phyloP scores from a whole-genome alignment of 2,113 vertebrate species.

The Gorilla gorilla region DNA sequence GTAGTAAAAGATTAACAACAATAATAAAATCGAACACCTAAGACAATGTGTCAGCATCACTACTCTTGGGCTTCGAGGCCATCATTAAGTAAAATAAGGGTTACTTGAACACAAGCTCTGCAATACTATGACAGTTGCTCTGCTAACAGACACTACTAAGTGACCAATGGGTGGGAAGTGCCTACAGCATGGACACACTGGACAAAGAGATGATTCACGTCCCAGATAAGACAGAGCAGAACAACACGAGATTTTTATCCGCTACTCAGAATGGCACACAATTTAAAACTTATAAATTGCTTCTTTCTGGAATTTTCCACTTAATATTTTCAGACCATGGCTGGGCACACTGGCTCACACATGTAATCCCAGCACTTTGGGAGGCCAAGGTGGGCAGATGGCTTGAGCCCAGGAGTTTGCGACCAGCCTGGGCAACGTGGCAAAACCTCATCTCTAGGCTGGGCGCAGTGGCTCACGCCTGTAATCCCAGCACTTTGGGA shows the following conservation, averaged over 20 bases:
- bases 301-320: neutral
- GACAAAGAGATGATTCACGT: neutral
- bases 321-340: neutral
- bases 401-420: no score
- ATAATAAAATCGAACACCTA: neutral
- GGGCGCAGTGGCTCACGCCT: no score
- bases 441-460: no score
- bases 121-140: neutral
- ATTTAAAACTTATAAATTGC: neutral
- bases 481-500: no score
- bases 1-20: neutral
- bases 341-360: no score
- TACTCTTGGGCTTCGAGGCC: neutral
- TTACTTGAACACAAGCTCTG: neutral
- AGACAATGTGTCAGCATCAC: neutral
- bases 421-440: no score
- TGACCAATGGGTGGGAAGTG: neutral
- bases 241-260: neutral
- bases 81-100: neutral
- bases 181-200: neutral
- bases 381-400: no score
- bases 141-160: neutral
- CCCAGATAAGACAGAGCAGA: neutral
- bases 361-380: no score
- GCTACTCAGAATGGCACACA: neutral